A percentile compares a stretch with the other conserved stretches of the same genome.
These are phyloP conservation scores for Unio pictorum DNA, from an alignment of 2,888 invertebrate species.

Conservation along the genomic window DNA sequence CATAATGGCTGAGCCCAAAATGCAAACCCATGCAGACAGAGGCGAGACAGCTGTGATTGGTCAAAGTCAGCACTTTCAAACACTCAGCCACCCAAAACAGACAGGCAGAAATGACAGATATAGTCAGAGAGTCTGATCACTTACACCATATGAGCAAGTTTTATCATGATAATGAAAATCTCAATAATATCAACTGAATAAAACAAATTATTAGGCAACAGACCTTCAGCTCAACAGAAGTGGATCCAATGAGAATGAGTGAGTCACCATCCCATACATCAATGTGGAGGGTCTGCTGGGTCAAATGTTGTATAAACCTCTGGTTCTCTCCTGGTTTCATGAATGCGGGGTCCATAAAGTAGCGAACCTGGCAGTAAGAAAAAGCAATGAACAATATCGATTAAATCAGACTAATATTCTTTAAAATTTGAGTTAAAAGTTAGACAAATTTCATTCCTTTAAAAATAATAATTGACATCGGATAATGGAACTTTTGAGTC, in stretches of 20 bases:
- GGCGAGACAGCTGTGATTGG: too few species aligned
- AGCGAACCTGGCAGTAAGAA: constrained; percentile 65
- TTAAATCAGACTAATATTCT: neutral
- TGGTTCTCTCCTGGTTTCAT: constrained; percentile 70
- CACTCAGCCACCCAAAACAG: too few species aligned
- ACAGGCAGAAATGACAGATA: too few species aligned
- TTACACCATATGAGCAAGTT: too few species aligned
- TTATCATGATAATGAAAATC: neutral
- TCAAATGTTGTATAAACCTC: constrained; percentile 70
- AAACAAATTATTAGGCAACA: neutral
- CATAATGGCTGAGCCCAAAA: too few species aligned
- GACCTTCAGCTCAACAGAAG: constrained; percentile 72
- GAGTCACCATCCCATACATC: constrained; percentile 75
- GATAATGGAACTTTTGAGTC: too few species aligned
- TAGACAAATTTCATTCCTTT: too few species aligned
- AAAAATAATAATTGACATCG: too few species aligned
- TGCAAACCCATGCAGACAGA: too few species aligned
- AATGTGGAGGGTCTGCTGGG: constrained; percentile 70
- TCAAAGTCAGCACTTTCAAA: too few species aligned
- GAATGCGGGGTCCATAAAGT: constrained; percentile 69
- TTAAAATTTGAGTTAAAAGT: too few species aligned
- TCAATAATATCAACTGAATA: neutral
- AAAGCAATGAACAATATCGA: neutral
- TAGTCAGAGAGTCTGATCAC: too few species aligned
- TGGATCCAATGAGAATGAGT: constrained; percentile 72